Evolutionary conservation across 2,113 vertebrate genomes (phyloP), one percentile per base, ranked within the genome.

Genomic region (Colossoma macropomum): DNA sequence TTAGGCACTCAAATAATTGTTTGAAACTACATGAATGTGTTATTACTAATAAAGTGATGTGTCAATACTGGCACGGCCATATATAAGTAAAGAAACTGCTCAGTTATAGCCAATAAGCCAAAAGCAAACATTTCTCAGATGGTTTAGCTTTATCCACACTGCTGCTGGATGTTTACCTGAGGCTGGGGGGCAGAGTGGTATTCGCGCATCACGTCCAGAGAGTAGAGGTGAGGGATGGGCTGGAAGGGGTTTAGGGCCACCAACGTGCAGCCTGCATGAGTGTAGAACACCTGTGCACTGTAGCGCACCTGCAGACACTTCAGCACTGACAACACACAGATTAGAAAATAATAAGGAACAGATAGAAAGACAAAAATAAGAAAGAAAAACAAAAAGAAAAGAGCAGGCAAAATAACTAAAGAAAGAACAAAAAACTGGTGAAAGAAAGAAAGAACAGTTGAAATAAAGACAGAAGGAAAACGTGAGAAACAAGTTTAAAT

Each of bases 231-330:
- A 82, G 95, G 94, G 60, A 99, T 9, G 0, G 95, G 94, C 87
- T 95, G 95, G 90, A 99, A 99, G 21, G 98, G 98, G 89, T 99
- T 99, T 54, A 99, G 92, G 82, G 97, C 97, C 89, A 99, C 97
- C 83, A 99, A 91, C 41, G 97, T 98, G 91, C 97, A 99, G 87
- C 98, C 98, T 79, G 98, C 98, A 73, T 97, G 96, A 68, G 98
- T 98, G 72, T 99, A 99, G 90, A 99, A 99, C 52, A 94, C 89
- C 69, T 93, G 92, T 0, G 83, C 87, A 0, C 73, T 84, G 41
- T 99, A 98, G 89, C 98, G 96, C 89, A 95, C 96, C 92, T 99
- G 97, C 83, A 99, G 94, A 86, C 97, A 99, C 92, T 95, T 97
- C 92, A 99, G 87, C 85, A 99, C 98, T 99, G 87, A 50, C 25